Evolutionary conservation across 1,140 invertebrate genomes (phyloP), one percentile per base, ranked within the genome.

Genomic region (Venustaconcha ellipsiformis): DNA sequence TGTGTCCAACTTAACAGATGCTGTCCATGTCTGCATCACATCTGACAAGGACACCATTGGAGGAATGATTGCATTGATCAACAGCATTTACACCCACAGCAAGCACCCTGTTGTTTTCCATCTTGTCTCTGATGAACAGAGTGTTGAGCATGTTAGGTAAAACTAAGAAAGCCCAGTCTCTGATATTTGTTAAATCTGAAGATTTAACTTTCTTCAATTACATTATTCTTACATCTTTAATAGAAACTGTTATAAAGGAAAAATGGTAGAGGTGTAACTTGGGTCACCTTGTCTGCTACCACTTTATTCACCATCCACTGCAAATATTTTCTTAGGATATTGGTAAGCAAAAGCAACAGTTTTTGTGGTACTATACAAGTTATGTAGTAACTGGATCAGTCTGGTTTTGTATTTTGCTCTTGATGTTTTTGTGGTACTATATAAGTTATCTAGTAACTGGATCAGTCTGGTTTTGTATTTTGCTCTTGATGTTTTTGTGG

Each of bases 31-130:
- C 18, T 82, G 82, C 70, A 83, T 89, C 0, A 80, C 84, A 30
- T 85, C 86, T 15, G 87, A 88, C 64, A 75, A 82, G 55, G 81
- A 83, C 56, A 86, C 83, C 13, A n/a, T 90, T 20, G 88, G 88
- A 70, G 89, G 89, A 18, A 85, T 89, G 78, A 78, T 90, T 14
- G 84, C 87, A 8, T 73, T 88, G 4, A 82, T 89, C 57, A 89
- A 90, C 83, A 90, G 89, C 71, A 85, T 90, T 37, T 67, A 86
- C 26, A 66, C 67, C 18, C 84, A 90, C 70, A 86, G 87, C 1
- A 82, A 85, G 63, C 75, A 83, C 56, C 58, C 69, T 37, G 82
- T 88, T 48, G 80, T 86, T 75, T 87, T 84, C 56, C 86, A 89
- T 70, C 82, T 90, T 2, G 67, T 89, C 13, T 81, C 83, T 8